These are phyloP conservation scores for Bos taurus DNA, from an alignment of 2,113 vertebrate genomes.

Conservation along the genomic window DNA sequence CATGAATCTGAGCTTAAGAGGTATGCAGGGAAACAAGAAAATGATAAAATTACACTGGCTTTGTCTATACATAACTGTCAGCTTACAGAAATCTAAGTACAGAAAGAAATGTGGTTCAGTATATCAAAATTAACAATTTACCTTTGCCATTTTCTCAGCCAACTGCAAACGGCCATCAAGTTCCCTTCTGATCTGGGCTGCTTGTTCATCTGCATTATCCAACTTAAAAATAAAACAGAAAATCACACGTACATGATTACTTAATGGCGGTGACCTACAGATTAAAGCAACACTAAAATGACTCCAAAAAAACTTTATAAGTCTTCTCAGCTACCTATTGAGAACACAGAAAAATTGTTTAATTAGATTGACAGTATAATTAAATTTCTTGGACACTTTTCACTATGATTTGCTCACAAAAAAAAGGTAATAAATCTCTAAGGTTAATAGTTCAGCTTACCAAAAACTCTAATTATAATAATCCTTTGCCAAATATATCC, in stretches of 20 bases:
- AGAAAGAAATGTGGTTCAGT: neutral
- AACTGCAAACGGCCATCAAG: conserved; percentile 94
- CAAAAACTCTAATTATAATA: neutral
- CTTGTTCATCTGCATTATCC: conserved; percentile 97
- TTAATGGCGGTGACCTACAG: neutral
- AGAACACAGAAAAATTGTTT: neutral
- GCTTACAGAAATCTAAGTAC: neutral
- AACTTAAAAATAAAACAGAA: conserved; percentile 80
- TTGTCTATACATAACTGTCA: neutral
- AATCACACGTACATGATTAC: neutral
- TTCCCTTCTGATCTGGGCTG: conserved; percentile 96
- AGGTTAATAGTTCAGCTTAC: neutral
- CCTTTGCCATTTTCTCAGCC: conserved; percentile 93
- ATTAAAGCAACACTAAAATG: neutral
- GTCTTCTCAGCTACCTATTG: neutral
- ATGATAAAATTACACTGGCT: neutral
- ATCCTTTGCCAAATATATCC: neutral
- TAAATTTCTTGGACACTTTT: neutral
- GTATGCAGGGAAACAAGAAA: neutral
- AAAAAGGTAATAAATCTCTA: neutral
- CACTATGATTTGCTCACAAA: neutral
- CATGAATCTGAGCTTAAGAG: neutral
- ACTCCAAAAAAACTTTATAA: neutral
- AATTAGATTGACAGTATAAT: neutral
- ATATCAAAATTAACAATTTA: conserved; percentile 68